Percentiles rank a stretch among this genome's conserved stretches.
These are phyloP conservation scores for Etia nguti DNA, from an alignment of 2,113 vertebrate genomes.

Conservation along the genomic window DNA sequence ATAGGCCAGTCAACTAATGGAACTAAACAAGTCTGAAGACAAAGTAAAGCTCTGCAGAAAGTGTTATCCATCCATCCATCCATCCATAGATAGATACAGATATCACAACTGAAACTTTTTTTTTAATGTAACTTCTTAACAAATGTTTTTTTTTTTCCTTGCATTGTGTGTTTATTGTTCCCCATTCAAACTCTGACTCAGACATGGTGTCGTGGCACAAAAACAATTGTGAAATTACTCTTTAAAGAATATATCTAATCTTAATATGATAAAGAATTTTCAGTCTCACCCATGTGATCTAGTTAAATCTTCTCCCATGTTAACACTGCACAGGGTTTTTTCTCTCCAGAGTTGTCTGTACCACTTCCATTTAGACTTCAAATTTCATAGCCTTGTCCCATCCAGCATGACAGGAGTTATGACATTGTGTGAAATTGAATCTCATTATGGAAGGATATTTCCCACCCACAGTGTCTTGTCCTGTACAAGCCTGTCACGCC, in stretches of 20 bases:
- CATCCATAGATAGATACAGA: no score
- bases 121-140: no score
- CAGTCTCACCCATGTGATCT: not conserved
- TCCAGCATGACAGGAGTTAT: not conserved
- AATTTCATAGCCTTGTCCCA: not conserved
- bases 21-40: no score
- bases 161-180: not conserved
- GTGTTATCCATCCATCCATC: no score
- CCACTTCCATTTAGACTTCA: not conserved
- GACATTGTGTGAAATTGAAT: slow-evolving; percentile 52
- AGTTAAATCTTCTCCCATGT: not conserved
- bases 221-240: not conserved
- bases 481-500: slow-evolving; percentile 41
- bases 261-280: not conserved
- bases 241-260: not conserved
- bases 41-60: no score
- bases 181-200: not conserved
- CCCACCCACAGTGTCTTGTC: slow-evolving; percentile 34
- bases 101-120: no score
- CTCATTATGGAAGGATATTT: slow-evolving; percentile 50
- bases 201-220: not conserved
- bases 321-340: not conserved
- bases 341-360: not conserved
- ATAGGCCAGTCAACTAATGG: no score
- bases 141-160: not conserved